These are phyloP conservation scores for Brenthis ino DNA, from an alignment of 2,888 invertebrate genomes.

Conservation along the genomic window DNA sequence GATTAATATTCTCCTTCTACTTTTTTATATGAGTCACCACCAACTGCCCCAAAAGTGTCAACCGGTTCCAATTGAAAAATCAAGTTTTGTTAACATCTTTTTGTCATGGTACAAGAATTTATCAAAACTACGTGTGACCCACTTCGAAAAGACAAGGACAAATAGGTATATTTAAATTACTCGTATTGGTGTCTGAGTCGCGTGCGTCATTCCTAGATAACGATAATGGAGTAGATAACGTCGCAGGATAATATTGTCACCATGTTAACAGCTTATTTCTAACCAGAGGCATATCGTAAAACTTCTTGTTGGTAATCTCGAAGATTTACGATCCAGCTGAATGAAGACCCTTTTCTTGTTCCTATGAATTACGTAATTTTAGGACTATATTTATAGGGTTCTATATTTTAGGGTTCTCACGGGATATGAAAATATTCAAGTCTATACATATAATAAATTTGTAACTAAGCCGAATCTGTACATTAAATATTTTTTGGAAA, in stretches of 20 bases:
- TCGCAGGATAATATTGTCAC: slow-evolving; percentile 45
- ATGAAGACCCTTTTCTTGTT: neutral
- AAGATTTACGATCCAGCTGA: slow-evolving; percentile 22
- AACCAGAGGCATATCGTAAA: slow-evolving; percentile 13
- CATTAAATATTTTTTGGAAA: no score
- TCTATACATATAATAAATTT: no score
- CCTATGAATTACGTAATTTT: neutral
- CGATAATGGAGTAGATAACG: slow-evolving; percentile 49
- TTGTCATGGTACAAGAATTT: neutral
- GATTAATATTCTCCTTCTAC: no score
- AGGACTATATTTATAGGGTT: no score
- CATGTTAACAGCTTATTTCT: slow-evolving; percentile 40
- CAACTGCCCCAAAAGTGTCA: no score
- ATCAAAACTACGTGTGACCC: slow-evolving; percentile 24
- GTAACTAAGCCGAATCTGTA: no score
- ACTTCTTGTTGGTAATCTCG: slow-evolving; percentile 10
- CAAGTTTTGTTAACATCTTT: no score
- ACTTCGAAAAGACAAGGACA: slow-evolving; percentile 26
- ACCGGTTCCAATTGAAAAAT: no score
- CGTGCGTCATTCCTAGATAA: slow-evolving; percentile 53
- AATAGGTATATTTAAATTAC: slow-evolving; percentile 39
- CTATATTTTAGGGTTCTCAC: no score
- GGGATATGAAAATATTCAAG: no score
- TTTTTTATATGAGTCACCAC: no score
- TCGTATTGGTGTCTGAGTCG: slow-evolving; percentile 40